A percentile compares a stretch with the other conserved stretches of the same genome.
These are phyloP conservation scores for Cirrhinus mrigala DNA, from an alignment of 2,797 vertebrate species.

Conservation along the genomic window DNA sequence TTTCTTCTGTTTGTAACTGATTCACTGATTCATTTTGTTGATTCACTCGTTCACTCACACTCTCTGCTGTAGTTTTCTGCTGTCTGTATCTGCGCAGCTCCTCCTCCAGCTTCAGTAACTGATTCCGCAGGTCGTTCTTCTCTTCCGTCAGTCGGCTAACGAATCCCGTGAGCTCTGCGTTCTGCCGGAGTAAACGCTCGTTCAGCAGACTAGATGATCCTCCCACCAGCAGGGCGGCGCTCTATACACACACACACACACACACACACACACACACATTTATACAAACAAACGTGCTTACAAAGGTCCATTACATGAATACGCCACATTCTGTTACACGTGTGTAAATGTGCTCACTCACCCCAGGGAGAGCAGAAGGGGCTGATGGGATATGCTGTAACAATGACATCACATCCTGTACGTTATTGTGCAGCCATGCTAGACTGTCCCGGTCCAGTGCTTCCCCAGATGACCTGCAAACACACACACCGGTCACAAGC, in stretches of 20 bases:
- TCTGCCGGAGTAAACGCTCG: slow-evolving; percentile 92
- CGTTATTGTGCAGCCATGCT: slow-evolving; percentile 82
- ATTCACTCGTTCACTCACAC: not conserved
- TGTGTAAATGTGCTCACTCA: slow-evolving; percentile 50
- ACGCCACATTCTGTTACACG: not conserved
- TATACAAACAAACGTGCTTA: not conserved
- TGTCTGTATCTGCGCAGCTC: slow-evolving; percentile 82
- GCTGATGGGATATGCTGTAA: slow-evolving; percentile 82
- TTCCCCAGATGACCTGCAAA: slow-evolving; percentile 76
- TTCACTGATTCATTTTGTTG: not conserved
- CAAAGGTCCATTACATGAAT: not conserved
- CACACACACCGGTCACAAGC: not conserved
- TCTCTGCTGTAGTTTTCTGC: not conserved
- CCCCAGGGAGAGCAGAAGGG: slow-evolving; percentile 79
- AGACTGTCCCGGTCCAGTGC: slow-evolving; percentile 82
- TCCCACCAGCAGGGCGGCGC: slow-evolving; percentile 70
- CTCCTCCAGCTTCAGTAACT: slow-evolving; percentile 87
- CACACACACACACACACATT: slow-evolving; percentile 30
- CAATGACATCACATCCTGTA: slow-evolving; percentile 87
- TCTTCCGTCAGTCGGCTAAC: slow-evolving; percentile 93
- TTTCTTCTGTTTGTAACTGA: not conserved
- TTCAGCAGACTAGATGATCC: slow-evolving; percentile 81
- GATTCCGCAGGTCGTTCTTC: slow-evolving; percentile 93
- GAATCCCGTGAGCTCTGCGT: slow-evolving; percentile 92
- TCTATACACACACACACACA: slow-evolving; percentile 72